Base-by-base conservation (phyloP, 23 tunicate species). In the Clavelina lepadiformis region DNA sequence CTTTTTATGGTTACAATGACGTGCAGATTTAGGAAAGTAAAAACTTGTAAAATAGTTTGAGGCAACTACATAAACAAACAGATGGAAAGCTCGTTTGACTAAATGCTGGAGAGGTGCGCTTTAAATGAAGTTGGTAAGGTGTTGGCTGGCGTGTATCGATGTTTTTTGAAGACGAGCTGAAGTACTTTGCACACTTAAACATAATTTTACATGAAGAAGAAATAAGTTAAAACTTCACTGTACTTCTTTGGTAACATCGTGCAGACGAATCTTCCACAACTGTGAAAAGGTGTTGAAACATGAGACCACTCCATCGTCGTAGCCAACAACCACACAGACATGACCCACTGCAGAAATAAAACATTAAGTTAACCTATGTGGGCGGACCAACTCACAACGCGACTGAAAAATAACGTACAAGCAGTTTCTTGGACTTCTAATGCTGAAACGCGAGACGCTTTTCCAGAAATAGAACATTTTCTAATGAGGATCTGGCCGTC, bases 401-500 rank as follows among this genome's bases (percentile, higher is more conserved):
- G 15, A 19, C 24, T 55, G 25, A 18, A 22, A n/a, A 55, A 55
- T 5, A 60, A 45, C 96, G 66, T 56, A 89, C 97, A 33, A 63
- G 45, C 50, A 37, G 75, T 89, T 75, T 89, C 86, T 60, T 81
- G 79, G 30, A 81, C 73, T 41, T 72, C 69, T 1, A 89, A 32
- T 7, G 87, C 83, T 11, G 97, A 74, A 24, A 76, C 69, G 28
- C 78, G 93, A 46, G 84, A 34, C 3, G 83, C 49, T 59, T 77
- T 89, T 45, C 76, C 80, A 30, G 77, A 30, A 27, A 81, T 35
- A 1, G 75, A 56, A 31, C 79, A 67, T 53, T 54, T 22, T 13
- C 89, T 60, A n/a, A 73, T 69, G 13, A 89, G 58, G n/a, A 89
- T 89, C 52, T 89, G 97, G 20, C 97, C 97, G 49, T 89, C 86